Evolutionary conservation across 2,888 invertebrate species (phyloP), one percentile per base, ranked within the genome.

Genomic region (Pachycephus smyrnensis): DNA sequence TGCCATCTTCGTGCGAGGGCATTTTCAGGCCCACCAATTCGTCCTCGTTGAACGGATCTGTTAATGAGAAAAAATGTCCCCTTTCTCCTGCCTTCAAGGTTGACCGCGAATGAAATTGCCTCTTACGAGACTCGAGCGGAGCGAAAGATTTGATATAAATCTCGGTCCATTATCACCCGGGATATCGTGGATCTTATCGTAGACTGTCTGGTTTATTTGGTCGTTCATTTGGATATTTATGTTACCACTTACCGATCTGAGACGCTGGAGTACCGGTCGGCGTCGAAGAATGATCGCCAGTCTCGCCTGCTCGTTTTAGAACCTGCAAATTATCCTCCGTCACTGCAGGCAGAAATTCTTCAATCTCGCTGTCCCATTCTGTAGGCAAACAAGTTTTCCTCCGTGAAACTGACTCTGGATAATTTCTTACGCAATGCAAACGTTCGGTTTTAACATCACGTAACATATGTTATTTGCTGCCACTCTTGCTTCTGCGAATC

Each of bases 301-400:
- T 86, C 77, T 92, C 92, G 11, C 92, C 90, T 23, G 91, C 92
- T 75, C 89, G 88, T 35, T 89, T 88, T 78, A 92, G 86, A 80
- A 92, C 89, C 82, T 91, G 88, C 76, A 92, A 86, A 86, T 88
- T 91, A 75, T 91, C 90, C 77, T 90, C 90, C 9, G 91, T 91
- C 32, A 89, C 89, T 36, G 89, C 88, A 37, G 92, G 92, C 83
- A 91, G 83, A 87, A 92, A 92, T 80, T 92, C 92, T 80, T 91
- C 92, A 75, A 91, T 91, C 78, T 91, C 92, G 81, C 86, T 90
- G 80, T 92, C 92, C 89, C 90, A 91, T 85, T 91, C 92, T 91
- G 69, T 33, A 40, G 73, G 76, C 71, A 37, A 55, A 55, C 55
- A 9, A 55, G 55, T 23, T 55, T 55, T 23, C 55, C 55, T 2